These are phyloP conservation scores for Rhaphigaster nebulosa DNA, from an alignment of 2,888 invertebrate genomes.

Conservation along the genomic window DNA sequence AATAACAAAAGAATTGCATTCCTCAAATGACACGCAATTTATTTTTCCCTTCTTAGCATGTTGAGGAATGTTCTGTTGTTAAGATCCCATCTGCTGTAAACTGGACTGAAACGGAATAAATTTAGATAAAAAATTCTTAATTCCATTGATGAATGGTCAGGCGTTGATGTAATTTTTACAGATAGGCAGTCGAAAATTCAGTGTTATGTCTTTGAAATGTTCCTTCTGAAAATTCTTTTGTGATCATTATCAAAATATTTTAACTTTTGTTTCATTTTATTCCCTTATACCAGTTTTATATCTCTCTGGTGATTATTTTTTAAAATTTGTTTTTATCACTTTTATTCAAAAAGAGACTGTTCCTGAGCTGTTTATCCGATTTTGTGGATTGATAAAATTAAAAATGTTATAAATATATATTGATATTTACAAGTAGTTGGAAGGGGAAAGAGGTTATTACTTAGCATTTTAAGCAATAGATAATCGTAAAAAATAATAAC, in stretches of 20 bases:
- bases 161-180: neutral
- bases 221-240: conserved; percentile 14
- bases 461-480: too few species aligned
- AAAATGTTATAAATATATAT: neutral
- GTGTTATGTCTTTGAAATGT: conserved; percentile 12
- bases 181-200: conserved; percentile 17
- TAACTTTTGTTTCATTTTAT: neutral
- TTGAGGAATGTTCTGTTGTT: neutral
- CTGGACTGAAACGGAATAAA: conserved; percentile 27
- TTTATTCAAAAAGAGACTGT: neutral
- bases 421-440: too few species aligned
- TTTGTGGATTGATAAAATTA: neutral
- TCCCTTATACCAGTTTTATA: neutral
- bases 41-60: conserved; percentile 8
- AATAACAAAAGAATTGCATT: neutral
- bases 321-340: neutral
- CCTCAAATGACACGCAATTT: neutral
- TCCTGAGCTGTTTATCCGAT: neutral
- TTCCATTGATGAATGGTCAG: conserved; percentile 21
- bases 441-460: too few species aligned
- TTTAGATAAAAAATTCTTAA: conserved; percentile 32
- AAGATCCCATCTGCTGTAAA: neutral
- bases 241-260: conserved; percentile 2
- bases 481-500: too few species aligned
- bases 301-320: neutral